Evolutionary conservation across 2,888 invertebrate genomes (phyloP).

Genomic region (Drosophila pegasa): DNA sequence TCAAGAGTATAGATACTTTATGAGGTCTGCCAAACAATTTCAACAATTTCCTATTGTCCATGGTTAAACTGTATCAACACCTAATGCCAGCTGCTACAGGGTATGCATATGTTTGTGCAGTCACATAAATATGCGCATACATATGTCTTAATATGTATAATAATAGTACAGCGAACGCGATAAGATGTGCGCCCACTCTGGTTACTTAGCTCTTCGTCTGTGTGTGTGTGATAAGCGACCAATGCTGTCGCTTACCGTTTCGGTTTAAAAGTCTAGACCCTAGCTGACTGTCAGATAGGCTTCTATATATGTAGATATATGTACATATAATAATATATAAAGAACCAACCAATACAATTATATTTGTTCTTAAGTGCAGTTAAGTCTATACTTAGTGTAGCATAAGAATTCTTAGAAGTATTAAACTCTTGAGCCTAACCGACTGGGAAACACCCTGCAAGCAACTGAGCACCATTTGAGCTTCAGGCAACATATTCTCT

Average conservation of each 20-base stretch:
- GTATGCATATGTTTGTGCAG: constrained; percentile 11
- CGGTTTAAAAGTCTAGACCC: constrained; percentile 24
- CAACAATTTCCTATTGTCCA: too few species aligned
- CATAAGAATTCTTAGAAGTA: not conserved
- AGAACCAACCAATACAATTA: not conserved
- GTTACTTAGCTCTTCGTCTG: constrained; percentile 24
- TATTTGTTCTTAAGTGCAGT: constrained; percentile 1
- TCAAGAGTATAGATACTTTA: too few species aligned
- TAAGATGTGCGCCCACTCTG: constrained; percentile 49
- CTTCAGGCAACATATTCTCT: not conserved
- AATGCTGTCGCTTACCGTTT: constrained; percentile 34
- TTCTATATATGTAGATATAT: constrained; percentile 3
- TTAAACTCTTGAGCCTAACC: not conserved
- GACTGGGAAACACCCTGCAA: not conserved
- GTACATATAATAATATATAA: not conserved
- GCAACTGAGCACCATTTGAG: not conserved
- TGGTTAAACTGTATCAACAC: too few species aligned
- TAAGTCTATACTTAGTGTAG: not conserved
- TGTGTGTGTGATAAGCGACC: constrained; percentile 44
- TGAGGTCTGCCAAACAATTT: too few species aligned
- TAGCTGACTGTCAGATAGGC: constrained; percentile 11
- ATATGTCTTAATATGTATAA: constrained; percentile 44
- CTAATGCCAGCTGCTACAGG: not conserved
- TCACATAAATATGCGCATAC: constrained; percentile 28
- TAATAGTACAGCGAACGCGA: constrained; percentile 55